Percentiles rank a stretch among this genome's conserved stretches.
phyloP scores from a whole-genome alignment of 2,113 vertebrate genomes.

The Urocitellus parryii region DNA sequence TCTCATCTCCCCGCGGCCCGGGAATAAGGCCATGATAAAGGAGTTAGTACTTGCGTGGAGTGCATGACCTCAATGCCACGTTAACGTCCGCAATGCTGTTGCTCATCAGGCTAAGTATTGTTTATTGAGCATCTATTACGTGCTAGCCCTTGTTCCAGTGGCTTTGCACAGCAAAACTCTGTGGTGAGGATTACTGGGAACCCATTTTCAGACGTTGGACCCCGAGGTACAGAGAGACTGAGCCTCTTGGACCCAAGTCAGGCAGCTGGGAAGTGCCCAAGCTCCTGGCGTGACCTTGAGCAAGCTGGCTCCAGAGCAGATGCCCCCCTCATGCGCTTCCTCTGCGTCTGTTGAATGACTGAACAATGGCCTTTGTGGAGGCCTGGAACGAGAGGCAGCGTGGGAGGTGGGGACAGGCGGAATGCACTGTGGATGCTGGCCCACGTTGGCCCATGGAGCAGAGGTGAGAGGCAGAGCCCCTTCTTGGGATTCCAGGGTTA shows the following conservation, averaged over 20 bases:
- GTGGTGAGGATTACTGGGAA: background rate
- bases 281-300: background rate
- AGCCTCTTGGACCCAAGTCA: background rate
- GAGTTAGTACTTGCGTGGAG: background rate
- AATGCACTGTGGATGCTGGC: accelerated
- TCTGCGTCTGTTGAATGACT: background rate
- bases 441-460: accelerated
- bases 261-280: background rate
- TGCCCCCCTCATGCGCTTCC: background rate
- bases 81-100: background rate
- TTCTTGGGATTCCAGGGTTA: background rate
- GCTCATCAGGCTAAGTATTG: background rate
- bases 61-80: background rate
- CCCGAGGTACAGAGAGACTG: background rate
- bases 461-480: background rate
- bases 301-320: background rate
- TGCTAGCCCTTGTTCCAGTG: background rate
- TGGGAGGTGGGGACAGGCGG: accelerated
- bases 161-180: accelerated
- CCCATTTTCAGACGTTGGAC: background rate
- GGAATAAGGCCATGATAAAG: background rate
- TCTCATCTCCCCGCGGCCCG: background rate
- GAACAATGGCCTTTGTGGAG: background rate
- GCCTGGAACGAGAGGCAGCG: background rate
- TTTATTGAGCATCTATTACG: background rate